Percentiles rank a stretch among this genome's conserved stretches.
Conservation (phyloP, 2,113 vertebrate genomes). For the Holacanthus passer region DNA sequence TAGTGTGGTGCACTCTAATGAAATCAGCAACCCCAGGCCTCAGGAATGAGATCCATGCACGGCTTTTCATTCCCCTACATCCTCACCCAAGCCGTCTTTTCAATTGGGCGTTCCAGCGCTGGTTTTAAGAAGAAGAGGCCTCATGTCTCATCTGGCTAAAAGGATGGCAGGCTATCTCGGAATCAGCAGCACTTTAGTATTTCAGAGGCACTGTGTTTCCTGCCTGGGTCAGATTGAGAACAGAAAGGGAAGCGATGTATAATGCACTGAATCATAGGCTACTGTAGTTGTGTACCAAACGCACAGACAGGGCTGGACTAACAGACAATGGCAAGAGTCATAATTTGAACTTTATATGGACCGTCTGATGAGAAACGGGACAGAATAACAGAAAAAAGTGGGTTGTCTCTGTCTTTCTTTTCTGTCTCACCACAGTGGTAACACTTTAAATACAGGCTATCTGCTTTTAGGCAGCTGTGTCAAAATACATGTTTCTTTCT, state of each 20-base stretch:
- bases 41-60: constrained; percentile 75
- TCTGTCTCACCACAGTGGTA: constrained; percentile 60
- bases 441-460: constrained; percentile 42
- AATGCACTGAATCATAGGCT: constrained; percentile 67
- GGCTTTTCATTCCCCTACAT: constrained; percentile 70
- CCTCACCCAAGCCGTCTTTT: constrained; percentile 74
- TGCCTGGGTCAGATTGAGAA: constrained; percentile 68
- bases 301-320: constrained; percentile 42
- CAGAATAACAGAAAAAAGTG: constrained; percentile 31
- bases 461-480: constrained; percentile 35
- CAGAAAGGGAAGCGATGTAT: constrained; percentile 55
- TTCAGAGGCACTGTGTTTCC: constrained; percentile 60
- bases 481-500: constrained; percentile 46
- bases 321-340: constrained; percentile 49
- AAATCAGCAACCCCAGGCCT: constrained; percentile 82
- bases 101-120: constrained; percentile 57
- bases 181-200: constrained; percentile 74
- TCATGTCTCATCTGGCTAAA: constrained; percentile 70
- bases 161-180: constrained; percentile 69
- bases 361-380: constrained; percentile 64
- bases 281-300: constrained; percentile 60
- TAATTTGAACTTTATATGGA: constrained; percentile 69
- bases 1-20: constrained; percentile 81
- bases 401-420: constrained; percentile 45
- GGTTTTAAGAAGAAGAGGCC: constrained; percentile 67